Evolutionary conservation across 2,888 invertebrate genomes (phyloP).

Genomic region (Zhuqinia jingwanae): DNA sequence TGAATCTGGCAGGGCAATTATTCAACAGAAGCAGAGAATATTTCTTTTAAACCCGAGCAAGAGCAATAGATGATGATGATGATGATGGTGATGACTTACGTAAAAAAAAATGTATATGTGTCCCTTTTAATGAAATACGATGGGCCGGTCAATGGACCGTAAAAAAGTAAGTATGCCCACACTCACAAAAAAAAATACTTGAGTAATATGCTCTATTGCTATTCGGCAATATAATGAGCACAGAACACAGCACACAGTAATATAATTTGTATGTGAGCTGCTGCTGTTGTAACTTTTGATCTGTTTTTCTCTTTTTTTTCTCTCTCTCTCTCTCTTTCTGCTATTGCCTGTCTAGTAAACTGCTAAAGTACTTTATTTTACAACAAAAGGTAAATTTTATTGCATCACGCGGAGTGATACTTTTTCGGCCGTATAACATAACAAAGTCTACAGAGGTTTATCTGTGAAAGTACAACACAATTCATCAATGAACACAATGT

Average conservation of each 20-base stretch:
- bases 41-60: constrained; percentile 14
- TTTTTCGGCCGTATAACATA: neutral
- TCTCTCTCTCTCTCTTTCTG: neutral
- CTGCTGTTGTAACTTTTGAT: neutral
- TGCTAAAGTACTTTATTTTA: constrained; percentile 1
- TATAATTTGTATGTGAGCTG: constrained; percentile 17
- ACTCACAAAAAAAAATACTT: neutral
- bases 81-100: constrained; percentile 35
- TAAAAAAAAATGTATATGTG: no score
- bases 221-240: constrained; percentile 27
- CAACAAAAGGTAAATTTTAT: constrained; percentile 33
- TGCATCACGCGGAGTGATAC: constrained; percentile 32
- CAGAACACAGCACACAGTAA: neutral
- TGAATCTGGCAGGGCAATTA: constrained; percentile 58
- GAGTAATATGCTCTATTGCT: neutral
- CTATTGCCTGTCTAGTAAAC: neutral
- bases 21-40: constrained; percentile 19
- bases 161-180: constrained; percentile 39
- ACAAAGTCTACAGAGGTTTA: neutral
- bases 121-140: constrained; percentile 44
- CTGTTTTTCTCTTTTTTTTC: no score
- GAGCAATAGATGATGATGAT: neutral
- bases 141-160: constrained; percentile 54
- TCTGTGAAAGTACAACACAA: neutral
- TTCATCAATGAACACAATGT: constrained; percentile 31